Conservation (phyloP, 2,888 invertebrate species). For the Napeogenes inachia region DNA sequence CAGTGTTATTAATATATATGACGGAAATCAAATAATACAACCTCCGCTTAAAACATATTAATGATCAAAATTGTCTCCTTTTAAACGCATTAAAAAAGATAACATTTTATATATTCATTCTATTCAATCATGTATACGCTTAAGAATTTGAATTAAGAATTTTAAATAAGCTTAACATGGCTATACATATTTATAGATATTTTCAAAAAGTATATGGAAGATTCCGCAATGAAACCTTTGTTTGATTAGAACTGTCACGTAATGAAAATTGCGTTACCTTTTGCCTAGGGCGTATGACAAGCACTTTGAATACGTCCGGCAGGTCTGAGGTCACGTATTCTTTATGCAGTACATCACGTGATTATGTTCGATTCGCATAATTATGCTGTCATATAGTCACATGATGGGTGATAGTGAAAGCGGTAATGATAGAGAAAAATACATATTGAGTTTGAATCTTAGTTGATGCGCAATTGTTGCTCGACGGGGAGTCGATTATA, state of each 20-base stretch:
- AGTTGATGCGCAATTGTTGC: constrained; percentile 2
- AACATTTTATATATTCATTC: too few species aligned
- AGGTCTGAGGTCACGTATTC: constrained; percentile 68
- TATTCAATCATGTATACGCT: too few species aligned
- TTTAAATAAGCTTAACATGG: not conserved
- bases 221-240: not conserved
- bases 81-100: not conserved
- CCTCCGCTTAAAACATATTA: too few species aligned
- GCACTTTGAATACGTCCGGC: constrained; percentile 75
- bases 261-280: constrained; percentile 38
- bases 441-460: constrained; percentile 24
- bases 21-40: not conserved
- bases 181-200: not conserved
- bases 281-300: constrained; percentile 41
- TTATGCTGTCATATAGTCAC: constrained; percentile 75
- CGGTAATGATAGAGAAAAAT: constrained; percentile 58
- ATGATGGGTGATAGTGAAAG: constrained; percentile 71
- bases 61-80: too few species aligned
- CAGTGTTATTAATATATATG: not conserved
- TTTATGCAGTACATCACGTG: constrained; percentile 61
- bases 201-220: not conserved
- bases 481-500: not conserved
- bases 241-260: constrained; percentile 32
- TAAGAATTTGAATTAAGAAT: too few species aligned
- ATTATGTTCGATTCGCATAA: constrained; percentile 72